phyloP scores from a whole-genome alignment of 2,797 vertebrate species.

The Lutjanus campechanus region DNA sequence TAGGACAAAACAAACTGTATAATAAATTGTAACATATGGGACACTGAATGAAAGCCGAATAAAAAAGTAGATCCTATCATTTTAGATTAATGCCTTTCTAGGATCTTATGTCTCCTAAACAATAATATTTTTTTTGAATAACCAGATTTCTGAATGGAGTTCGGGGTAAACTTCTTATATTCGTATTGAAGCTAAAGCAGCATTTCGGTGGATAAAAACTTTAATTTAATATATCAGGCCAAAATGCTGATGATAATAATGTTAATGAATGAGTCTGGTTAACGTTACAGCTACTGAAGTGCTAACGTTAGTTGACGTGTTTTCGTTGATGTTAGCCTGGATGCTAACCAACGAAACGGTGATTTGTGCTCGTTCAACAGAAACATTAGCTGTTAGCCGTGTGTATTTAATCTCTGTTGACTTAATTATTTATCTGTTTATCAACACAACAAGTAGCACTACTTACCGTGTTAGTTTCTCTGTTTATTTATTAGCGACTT shows the following conservation, averaged over 20 bases:
- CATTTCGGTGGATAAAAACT: fast-evolving
- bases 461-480: slow-evolving; percentile 32
- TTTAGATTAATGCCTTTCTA: fast-evolving
- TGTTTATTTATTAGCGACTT: slow-evolving; percentile 15
- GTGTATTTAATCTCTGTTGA: too few relatives aligned
- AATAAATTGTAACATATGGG: fast-evolving
- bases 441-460: fast-evolving
- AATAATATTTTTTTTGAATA: neutral
- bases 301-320: neutral
- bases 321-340: slow-evolving; percentile 1
- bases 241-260: neutral
- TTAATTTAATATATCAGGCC: fast-evolving
- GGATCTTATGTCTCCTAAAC: fast-evolving
- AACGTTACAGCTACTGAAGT: fast-evolving
- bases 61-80: fast-evolving
- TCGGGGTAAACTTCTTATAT: neutral
- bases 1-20: neutral
- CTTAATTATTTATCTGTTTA: fast-evolving
- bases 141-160: neutral
- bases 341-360: neutral
- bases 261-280: fast-evolving
- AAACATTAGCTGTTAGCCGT: too few relatives aligned
- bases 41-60: neutral
- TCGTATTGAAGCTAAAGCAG: neutral
- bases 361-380: neutral